Percentiles rank a stretch among this genome's conserved stretches.
phyloP scores from a whole-genome alignment of 1,140 invertebrate species.

The Sinonovacula constricta region DNA sequence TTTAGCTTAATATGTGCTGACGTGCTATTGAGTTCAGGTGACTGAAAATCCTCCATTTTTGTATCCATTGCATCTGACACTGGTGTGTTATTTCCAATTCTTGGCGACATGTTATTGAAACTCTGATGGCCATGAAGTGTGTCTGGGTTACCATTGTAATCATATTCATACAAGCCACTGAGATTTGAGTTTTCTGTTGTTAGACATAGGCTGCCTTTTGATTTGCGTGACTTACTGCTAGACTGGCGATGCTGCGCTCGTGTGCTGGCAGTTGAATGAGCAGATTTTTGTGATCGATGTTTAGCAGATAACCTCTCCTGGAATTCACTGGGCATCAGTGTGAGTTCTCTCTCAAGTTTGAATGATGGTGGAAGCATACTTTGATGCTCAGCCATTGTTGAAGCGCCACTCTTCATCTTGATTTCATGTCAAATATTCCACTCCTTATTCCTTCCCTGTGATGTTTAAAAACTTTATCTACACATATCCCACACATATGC shows the following conservation, averaged over 20 bases:
- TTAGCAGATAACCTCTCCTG: conserved; percentile 33
- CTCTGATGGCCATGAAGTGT: background rate
- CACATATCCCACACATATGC: too few relatives aligned
- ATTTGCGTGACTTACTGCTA: too few relatives aligned
- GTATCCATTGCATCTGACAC: background rate
- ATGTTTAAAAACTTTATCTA: too few relatives aligned
- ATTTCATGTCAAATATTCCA: too few relatives aligned
- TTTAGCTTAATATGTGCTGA: conserved; percentile 41
- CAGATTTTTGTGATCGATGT: conserved; percentile 25
- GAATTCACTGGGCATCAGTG: conserved; percentile 48
- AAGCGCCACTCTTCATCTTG: conserved; percentile 25
- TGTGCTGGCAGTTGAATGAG: background rate
- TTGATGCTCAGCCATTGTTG: conserved; percentile 18
- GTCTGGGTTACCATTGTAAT: background rate
- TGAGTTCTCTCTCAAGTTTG: conserved; percentile 41
- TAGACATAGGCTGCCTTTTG: background rate
- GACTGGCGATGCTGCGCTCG: background rate
- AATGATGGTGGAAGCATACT: conserved; percentile 10
- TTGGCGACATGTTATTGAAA: background rate
- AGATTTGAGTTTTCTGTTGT: conserved; percentile 7
- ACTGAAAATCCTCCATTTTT: background rate
- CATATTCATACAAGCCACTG: too few relatives aligned
- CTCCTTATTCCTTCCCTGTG: too few relatives aligned
- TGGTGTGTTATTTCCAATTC: too few relatives aligned
- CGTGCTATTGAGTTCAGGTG: conserved; percentile 14